phyloP scores from a whole-genome alignment of 2,888 invertebrate genomes.

The Choreutis nemorana region DNA sequence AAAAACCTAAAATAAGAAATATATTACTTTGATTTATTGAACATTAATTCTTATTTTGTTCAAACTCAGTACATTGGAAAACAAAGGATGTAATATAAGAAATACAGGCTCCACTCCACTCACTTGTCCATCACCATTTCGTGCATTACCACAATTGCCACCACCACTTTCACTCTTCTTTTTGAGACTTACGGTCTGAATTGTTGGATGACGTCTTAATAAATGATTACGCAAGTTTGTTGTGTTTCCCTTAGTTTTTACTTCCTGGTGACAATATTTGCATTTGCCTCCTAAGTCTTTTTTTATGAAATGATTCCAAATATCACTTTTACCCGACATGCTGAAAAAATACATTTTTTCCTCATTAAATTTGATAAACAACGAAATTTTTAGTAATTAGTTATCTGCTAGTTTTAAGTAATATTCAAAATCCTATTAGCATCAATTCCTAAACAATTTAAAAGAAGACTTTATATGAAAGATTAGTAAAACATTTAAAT shows the following conservation, averaged over 20 bases:
- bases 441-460: conserved; percentile 7
- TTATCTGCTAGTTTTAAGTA: conserved; percentile 6
- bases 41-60: conserved; percentile 7
- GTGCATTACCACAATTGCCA: conserved; percentile 14
- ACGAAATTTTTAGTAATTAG: conserved; percentile 7
- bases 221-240: conserved; percentile 16
- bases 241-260: conserved; percentile 15
- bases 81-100: conserved; percentile 7
- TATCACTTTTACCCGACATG: conserved; percentile 13
- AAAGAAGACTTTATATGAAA: conserved; percentile 6
- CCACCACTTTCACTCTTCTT: conserved; percentile 13
- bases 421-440: conserved; percentile 9
- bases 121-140: conserved; percentile 11
- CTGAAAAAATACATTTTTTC: conserved; percentile 11
- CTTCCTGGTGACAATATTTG: conserved; percentile 13
- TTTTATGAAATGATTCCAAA: conserved; percentile 14
- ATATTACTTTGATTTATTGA: conserved; percentile 5
- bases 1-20: conserved; percentile 3
- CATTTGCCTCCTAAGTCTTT: conserved; percentile 13
- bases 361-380: conserved; percentile 11
- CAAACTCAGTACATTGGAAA: conserved; percentile 8
- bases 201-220: conserved; percentile 15
- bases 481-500: conserved; percentile 6
- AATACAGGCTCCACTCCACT: conserved; percentile 7
- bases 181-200: conserved; percentile 12